These are phyloP conservation scores for Tridacna crocea DNA, from an alignment of 2,888 invertebrate genomes.

Conservation along the genomic window DNA sequence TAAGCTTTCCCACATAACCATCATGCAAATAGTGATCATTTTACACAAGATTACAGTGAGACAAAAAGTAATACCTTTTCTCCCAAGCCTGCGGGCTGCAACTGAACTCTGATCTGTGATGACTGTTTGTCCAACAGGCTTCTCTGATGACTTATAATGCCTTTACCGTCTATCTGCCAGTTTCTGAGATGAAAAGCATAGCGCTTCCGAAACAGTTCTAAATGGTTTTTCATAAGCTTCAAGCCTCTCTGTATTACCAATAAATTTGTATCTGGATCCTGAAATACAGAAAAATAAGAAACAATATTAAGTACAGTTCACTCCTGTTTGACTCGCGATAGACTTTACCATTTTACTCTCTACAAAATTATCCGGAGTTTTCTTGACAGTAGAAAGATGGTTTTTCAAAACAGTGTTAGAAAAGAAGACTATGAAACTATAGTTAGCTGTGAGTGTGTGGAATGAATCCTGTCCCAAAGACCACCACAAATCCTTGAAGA, in stretches of 20 bases:
- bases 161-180: conserved; percentile 93
- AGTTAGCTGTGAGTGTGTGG: no score
- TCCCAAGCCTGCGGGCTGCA: conserved; percentile 95
- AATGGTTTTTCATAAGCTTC: conserved; percentile 94
- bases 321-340: no score
- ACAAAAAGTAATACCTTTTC: conserved; percentile 87
- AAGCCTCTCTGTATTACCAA: conserved; percentile 96
- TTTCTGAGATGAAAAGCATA: conserved; percentile 87
- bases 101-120: conserved; percentile 90
- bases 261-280: conserved; percentile 91
- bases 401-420: no score
- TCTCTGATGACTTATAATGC: conserved; percentile 91
- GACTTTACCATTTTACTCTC: no score
- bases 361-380: no score
- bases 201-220: conserved; percentile 92
- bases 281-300: conserved; percentile 24
- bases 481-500: no score
- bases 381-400: no score
- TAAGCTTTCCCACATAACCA: no score
- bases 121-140: conserved; percentile 86
- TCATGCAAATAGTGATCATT: no score
- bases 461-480: no score
- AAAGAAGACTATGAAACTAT: no score
- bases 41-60: no score
- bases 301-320: background rate